These are phyloP conservation scores for Balearica regulorum DNA, from an alignment of 2,797 vertebrate species.

Conservation along the genomic window DNA sequence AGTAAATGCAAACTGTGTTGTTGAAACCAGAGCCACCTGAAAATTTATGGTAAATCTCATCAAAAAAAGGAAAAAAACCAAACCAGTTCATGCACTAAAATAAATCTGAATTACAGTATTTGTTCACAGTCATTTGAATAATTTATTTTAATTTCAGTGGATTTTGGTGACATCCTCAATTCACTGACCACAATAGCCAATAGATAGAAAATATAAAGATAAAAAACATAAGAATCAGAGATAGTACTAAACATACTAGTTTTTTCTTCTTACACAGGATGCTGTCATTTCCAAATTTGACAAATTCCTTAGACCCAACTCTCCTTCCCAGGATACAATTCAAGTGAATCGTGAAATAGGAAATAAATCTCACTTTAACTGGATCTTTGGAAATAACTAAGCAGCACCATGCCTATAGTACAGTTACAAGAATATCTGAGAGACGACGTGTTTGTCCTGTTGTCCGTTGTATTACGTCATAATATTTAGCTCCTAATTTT, in stretches of 20 bases:
- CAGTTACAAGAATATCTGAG: background rate
- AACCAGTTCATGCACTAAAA: background rate
- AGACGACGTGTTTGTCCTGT: background rate
- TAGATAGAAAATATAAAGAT: background rate
- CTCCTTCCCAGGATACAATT: background rate
- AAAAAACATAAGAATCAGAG: background rate
- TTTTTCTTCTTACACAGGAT: background rate
- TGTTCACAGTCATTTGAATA: background rate
- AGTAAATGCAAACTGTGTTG: background rate
- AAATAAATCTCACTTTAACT: background rate
- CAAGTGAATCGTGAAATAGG: background rate
- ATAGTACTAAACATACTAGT: background rate
- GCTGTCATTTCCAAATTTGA: background rate
- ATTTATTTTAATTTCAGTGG: background rate
- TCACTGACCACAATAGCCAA: background rate
- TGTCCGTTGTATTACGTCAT: fast-evolving
- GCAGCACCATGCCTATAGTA: background rate
- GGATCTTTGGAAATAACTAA: background rate
- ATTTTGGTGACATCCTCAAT: background rate
- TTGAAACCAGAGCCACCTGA: background rate
- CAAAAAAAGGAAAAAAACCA: background rate
- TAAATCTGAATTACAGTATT: background rate
- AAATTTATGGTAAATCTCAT: background rate
- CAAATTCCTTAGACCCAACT: background rate
- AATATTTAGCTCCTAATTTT: background rate